Evolutionary conservation across 2,113 vertebrate species (phyloP).

Genomic region (Nerophis ophidion): DNA sequence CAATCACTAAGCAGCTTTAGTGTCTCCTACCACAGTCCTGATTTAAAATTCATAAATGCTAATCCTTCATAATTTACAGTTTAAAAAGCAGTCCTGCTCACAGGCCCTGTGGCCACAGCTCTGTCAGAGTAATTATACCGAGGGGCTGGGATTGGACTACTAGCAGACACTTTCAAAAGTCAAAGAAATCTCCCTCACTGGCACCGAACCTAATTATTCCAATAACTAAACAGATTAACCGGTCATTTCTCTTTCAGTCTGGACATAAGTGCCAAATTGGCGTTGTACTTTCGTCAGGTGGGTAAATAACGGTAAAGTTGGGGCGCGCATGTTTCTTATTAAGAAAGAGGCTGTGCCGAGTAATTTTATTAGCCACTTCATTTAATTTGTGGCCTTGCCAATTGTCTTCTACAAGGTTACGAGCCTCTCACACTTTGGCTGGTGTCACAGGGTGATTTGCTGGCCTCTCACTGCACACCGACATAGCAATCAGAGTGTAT

Average conservation of each 20-base stretch:
- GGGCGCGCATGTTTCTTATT: constrained; percentile 57
- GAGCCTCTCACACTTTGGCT: constrained; percentile 31
- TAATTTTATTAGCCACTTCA: constrained; percentile 69
- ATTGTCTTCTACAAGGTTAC: constrained; percentile 67
- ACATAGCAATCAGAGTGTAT: constrained; percentile 38
- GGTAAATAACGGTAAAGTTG: constrained; percentile 92
- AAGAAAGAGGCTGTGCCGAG: constrained; percentile 48
- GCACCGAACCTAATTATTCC: constrained; percentile 99
- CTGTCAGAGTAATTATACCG: constrained; percentile 99
- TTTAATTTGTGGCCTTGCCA: constrained; percentile 56
- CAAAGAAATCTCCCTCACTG: constrained; percentile 94
- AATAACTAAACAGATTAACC: constrained; percentile 99
- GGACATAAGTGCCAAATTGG: constrained; percentile 93
- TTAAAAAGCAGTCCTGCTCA: constrained; percentile 99
- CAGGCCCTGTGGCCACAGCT: constrained; percentile 98
- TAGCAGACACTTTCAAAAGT: constrained; percentile 97
- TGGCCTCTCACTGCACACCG: constrained; percentile 37
- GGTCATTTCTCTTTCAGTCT: constrained; percentile 97
- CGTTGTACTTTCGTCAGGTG: constrained; percentile 86
- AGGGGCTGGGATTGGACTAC: constrained; percentile 98
- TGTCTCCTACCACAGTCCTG: constrained; percentile 98
- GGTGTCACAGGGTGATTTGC: constrained; percentile 55
- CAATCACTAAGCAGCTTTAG: constrained; percentile 99
- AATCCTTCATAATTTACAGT: constrained; percentile 99
- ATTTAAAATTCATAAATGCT: constrained; percentile 99